Conservation (phyloP, 2,888 invertebrate genomes). For the Microdon myrmicae region DNA sequence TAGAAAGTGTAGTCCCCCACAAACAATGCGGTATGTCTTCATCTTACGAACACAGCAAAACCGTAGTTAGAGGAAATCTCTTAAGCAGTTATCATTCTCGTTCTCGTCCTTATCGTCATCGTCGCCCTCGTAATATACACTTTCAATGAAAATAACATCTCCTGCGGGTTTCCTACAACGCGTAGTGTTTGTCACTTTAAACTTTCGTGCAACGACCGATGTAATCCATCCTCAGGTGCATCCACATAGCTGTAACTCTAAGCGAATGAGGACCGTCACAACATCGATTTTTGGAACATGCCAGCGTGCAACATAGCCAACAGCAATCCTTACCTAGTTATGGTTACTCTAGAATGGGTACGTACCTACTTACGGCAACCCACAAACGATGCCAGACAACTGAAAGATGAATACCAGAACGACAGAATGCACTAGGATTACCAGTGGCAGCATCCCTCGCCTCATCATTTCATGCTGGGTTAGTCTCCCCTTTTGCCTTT, state of each 20-base stretch:
- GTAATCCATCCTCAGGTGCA: conserved; percentile 3
- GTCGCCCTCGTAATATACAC: conserved; percentile 9
- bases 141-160: conserved; percentile 17
- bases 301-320: neutral
- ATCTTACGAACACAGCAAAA: conserved; percentile 19
- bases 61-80: conserved; percentile 32
- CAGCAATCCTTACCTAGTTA: conserved; percentile 40
- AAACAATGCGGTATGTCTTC: neutral
- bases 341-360: conserved; percentile 18
- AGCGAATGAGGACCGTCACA: no score
- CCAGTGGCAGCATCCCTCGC: no score
- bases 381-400: conserved; percentile 18
- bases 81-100: conserved; percentile 29
- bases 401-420: conserved; percentile 29
- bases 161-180: conserved; percentile 37
- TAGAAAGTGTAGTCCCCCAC: neutral
- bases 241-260: no score
- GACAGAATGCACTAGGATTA: no score
- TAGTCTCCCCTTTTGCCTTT: no score
- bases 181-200: conserved; percentile 41
- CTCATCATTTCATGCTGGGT: no score
- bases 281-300: conserved; percentile 21
- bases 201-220: conserved; percentile 37
- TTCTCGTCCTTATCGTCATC: conserved; percentile 7
- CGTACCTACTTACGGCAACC: conserved; percentile 12